Percentiles rank a stretch among this genome's conserved stretches.
Evolutionary conservation across 2,888 invertebrate genomes (phyloP).

Genomic region (Junonia oenone): DNA sequence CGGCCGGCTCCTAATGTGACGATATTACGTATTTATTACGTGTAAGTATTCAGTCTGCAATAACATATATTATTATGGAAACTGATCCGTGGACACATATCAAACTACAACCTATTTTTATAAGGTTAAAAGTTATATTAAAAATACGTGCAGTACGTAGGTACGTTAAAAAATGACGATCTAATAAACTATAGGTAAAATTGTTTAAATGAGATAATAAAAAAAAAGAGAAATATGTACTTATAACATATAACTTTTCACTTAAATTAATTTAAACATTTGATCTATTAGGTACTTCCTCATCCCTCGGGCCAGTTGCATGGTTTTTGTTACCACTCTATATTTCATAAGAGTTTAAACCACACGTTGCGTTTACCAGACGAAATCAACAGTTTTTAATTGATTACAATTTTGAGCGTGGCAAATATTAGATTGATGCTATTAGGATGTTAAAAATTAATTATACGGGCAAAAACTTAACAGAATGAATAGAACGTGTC

Average conservation of each 20-base stretch:
- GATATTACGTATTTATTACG: slow-evolving; percentile 62
- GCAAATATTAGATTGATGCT: slow-evolving; percentile 9
- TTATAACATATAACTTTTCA: not conserved
- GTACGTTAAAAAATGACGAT: too few relatives aligned
- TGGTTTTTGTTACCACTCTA: not conserved
- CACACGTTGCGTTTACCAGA: slow-evolving; percentile 2
- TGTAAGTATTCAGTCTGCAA: slow-evolving; percentile 34
- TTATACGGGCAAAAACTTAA: not conserved
- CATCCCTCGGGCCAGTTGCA: not conserved
- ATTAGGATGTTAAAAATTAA: slow-evolving; percentile 11
- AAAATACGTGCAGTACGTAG: too few relatives aligned
- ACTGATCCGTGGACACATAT: too few relatives aligned
- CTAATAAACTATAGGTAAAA: not conserved
- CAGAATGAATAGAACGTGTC: not conserved
- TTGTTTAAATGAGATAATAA: not conserved
- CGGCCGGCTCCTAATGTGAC: slow-evolving; percentile 62
- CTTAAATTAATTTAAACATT: not conserved
- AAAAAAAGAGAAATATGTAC: too few relatives aligned
- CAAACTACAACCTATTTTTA: too few relatives aligned
- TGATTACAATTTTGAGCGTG: slow-evolving; percentile 17
- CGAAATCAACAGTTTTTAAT: slow-evolving; percentile 16
- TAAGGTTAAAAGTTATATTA: too few relatives aligned
- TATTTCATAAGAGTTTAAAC: not conserved
- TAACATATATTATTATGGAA: slow-evolving; percentile 24
- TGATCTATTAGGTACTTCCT: not conserved